phyloP scores from a whole-genome alignment of 2,797 vertebrate species.

The Antrozous pallidus region DNA sequence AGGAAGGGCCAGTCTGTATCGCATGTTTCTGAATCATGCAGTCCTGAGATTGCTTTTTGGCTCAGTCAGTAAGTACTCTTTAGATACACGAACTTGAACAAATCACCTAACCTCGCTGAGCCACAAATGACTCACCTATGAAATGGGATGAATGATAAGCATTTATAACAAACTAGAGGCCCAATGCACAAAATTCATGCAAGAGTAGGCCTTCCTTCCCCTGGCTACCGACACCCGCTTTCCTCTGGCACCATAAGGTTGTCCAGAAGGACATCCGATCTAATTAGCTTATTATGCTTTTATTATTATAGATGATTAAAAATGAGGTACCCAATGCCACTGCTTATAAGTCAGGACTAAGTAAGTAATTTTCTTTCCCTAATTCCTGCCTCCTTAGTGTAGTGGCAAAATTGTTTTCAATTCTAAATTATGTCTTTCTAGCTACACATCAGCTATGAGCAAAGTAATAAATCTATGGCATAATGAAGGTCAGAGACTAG shows the following conservation, averaged over 20 bases:
- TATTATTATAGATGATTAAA: not conserved
- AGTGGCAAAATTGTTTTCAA: not conserved
- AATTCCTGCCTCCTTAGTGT: not conserved
- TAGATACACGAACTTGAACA: not conserved
- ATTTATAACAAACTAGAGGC: not conserved
- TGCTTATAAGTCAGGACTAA: not conserved
- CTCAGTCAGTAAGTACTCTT: not conserved
- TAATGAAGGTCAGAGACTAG: not conserved
- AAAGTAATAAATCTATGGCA: not conserved
- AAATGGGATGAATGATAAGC: not conserved
- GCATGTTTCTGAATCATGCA: not conserved
- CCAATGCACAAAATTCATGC: too few species aligned
- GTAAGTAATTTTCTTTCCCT: not conserved
- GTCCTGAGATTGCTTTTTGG: not conserved
- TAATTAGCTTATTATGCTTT: too few species aligned
- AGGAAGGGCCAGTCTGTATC: not conserved
- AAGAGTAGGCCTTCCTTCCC: too few species aligned
- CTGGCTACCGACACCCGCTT: too few species aligned
- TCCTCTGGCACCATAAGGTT: too few species aligned
- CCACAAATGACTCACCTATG: not conserved
- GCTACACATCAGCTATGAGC: not conserved
- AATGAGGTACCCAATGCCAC: not conserved
- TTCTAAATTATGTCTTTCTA: not conserved
- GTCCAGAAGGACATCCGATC: too few species aligned
- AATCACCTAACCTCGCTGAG: not conserved